Evolutionary conservation across 2,113 vertebrate species (phyloP).

Genomic region (Phaethon lepturus): DNA sequence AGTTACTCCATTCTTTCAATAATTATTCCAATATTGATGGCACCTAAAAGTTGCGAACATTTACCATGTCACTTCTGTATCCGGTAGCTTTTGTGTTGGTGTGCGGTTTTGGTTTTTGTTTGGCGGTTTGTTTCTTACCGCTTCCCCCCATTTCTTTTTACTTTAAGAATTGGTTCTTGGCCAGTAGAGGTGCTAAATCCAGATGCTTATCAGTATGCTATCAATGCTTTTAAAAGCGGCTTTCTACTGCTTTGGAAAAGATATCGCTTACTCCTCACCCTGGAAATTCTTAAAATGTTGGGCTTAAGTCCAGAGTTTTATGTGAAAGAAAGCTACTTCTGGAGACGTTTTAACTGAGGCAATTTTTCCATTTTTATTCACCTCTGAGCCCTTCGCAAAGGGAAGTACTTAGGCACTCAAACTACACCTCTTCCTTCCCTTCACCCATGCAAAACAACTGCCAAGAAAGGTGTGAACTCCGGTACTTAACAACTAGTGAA

Average conservation of each 20-base stretch:
- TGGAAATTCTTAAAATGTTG: neutral
- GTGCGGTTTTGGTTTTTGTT: neutral
- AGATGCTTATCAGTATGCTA: slow-evolving; percentile 29
- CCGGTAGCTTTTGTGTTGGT: neutral
- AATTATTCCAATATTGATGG: neutral
- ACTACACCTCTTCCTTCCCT: neutral
- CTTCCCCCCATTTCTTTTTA: neutral
- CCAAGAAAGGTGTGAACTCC: neutral
- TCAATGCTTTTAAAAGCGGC: neutral
- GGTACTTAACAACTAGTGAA: neutral
- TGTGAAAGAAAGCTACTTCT: neutral
- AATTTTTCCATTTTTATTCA: neutral
- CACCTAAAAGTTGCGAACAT: neutral
- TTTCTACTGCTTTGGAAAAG: neutral
- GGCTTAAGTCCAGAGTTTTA: neutral
- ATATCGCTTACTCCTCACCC: neutral
- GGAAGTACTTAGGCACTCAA: neutral
- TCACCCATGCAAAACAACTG: neutral
- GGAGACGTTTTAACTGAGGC: neutral
- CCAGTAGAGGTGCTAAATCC: neutral
- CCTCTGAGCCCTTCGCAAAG: neutral
- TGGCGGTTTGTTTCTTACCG: neutral
- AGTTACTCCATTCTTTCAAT: neutral
- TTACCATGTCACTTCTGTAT: neutral
- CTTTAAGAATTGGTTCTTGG: neutral